phyloP scores from a whole-genome alignment of 1,140 invertebrate species.

The Scaptomyza graminum region DNA sequence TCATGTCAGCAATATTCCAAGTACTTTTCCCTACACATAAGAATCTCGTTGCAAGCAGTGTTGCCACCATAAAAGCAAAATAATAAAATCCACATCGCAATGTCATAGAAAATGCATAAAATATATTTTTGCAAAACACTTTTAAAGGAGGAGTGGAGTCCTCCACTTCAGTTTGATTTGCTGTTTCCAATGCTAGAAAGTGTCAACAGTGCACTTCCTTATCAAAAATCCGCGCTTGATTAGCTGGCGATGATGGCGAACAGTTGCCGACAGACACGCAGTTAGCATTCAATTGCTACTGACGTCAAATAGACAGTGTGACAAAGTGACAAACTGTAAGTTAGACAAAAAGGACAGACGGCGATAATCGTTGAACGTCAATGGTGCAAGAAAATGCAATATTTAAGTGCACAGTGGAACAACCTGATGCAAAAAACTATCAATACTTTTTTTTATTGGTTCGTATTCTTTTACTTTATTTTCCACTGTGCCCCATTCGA shows the following conservation, averaged over 20 bases:
- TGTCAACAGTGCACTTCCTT: conserved; percentile 63
- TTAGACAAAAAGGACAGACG: conserved; percentile 17
- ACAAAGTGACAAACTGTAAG: conserved; percentile 12
- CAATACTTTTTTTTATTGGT: neutral
- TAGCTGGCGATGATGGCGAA: conserved; percentile 44
- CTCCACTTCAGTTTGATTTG: conserved; percentile 9
- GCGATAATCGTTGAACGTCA: conserved; percentile 53
- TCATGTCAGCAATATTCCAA: conserved; percentile 13
- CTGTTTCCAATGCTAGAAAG: conserved; percentile 19
- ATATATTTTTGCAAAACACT: conserved; percentile 40
- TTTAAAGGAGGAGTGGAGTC: conserved; percentile 20
- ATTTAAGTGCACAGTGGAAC: conserved; percentile 30
- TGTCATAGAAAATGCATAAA: conserved; percentile 52
- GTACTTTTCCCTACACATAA: conserved; percentile 13
- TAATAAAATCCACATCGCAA: conserved; percentile 50
- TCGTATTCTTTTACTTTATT: neutral
- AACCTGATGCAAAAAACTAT: neutral
- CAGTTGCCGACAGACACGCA: conserved; percentile 45
- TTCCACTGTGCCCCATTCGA: conserved; percentile 53
- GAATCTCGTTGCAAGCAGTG: conserved; percentile 4
- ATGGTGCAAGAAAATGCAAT: conserved; percentile 66
- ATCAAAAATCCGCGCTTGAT: conserved; percentile 66
- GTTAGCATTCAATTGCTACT: conserved; percentile 52
- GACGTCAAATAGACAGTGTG: conserved; percentile 14
- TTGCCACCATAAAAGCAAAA: conserved; percentile 22